Base-by-base conservation (phyloP, 2,888 invertebrate species). In the Xiphydria camelus region DNA sequence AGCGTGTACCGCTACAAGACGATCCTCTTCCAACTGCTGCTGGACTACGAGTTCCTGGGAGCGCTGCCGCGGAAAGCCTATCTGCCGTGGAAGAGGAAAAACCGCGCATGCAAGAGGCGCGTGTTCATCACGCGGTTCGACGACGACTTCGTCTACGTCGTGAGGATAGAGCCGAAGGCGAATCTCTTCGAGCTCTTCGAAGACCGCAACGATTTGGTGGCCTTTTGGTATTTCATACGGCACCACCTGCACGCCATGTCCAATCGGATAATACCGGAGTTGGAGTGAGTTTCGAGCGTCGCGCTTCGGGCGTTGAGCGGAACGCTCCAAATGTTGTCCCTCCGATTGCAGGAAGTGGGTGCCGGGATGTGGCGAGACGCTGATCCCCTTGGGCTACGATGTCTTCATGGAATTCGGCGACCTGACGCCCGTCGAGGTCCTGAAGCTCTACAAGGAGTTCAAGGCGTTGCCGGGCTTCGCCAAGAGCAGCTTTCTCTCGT, bases 221-320 rank as follows among this genome's bases (percentile, higher is more conserved):
- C 83, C 0, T 78, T 89, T 22, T 87, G 83, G 82, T 86, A 83
- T 71, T 91, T 90, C 66, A 77, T 88, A 7, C 82, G 80, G 55
- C 83, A 86, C n/a, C n/a, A n/a, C n/a, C n/a, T n/a, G n/a, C n/a
- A n/a, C n/a, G n/a, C n/a, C n/a, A n/a, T n/a, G n/a, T n/a, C n/a
- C n/a, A n/a, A n/a, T 36, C 79, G 79, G 60, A 76, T 91, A 6
- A 87, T 91, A 67, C 86, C 87, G 7, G 81, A 83, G 68, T 65
- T 90, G 49, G 91, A 91, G 89, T 88, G 76, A 82, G 86, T 81
- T 18, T 29, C n/a, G n/a, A n/a, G n/a, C n/a, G n/a, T n/a, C n/a
- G n/a, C n/a, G n/a, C n/a, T n/a, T n/a, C n/a, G n/a, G n/a, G n/a
- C n/a, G n/a, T n/a, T n/a, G n/a, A n/a, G n/a, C n/a, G n/a, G n/a